These are phyloP conservation scores for Anagrus nilaparvatae DNA, from an alignment of 1,140 invertebrate species.

Conservation along the genomic window DNA sequence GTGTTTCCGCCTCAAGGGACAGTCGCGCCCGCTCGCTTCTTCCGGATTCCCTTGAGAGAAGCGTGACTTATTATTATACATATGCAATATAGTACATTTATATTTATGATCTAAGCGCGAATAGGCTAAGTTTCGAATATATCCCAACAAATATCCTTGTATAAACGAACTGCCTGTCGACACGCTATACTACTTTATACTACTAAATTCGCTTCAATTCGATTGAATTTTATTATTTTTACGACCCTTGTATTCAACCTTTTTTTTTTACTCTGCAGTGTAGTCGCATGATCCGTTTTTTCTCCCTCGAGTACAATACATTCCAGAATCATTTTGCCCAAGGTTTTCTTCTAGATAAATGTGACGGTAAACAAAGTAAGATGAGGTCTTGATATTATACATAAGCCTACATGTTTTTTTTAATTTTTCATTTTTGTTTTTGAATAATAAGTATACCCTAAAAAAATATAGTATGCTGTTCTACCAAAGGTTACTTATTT, in stretches of 20 bases:
- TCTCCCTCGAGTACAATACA: conserved; percentile 15
- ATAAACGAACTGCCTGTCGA: conserved; percentile 13
- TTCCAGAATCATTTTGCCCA: conserved; percentile 12
- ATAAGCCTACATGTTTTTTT: no score
- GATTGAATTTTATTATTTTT: conserved; percentile 9
- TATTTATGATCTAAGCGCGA: no score
- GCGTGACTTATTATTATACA: conserved; percentile 18
- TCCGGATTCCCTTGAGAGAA: conserved; percentile 9
- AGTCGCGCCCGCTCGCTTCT: conserved; percentile 9
- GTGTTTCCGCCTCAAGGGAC: conserved; percentile 15
- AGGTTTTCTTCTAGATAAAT: no score
- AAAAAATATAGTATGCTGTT: no score
- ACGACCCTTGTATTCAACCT: neutral
- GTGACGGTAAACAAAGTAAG: no score
- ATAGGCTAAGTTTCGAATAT: no score
- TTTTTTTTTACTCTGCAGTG: neutral
- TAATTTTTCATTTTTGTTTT: no score
- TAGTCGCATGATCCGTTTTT: conserved; percentile 11
- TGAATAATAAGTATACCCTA: no score
- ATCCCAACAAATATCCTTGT: conserved; percentile 14
- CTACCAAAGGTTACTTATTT: no score
- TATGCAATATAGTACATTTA: no score
- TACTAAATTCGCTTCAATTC: conserved; percentile 9
- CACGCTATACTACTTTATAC: conserved; percentile 5
- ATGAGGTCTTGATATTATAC: no score